Conservation (phyloP, 2,888 invertebrate genomes). For the Drosophila mulleri region DNA sequence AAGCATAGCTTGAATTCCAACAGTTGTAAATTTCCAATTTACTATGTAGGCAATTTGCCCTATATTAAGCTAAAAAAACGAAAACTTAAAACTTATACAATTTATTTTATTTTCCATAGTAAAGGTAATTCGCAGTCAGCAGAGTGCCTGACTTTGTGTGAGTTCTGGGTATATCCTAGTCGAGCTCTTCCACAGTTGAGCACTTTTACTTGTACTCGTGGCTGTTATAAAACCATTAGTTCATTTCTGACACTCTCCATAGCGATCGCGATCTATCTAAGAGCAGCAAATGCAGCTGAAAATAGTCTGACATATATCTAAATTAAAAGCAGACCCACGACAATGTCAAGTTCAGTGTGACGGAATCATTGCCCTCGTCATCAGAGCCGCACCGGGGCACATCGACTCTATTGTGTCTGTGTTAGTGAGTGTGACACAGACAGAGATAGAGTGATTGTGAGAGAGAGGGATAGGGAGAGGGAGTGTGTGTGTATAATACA, state of each 20-base stretch:
- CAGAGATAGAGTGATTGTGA: neutral
- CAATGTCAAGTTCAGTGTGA: conserved; percentile 82
- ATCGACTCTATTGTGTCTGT: conserved; percentile 9
- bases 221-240: conserved; percentile 50
- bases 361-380: conserved; percentile 49
- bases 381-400: conserved; percentile 33
- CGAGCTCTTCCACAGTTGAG: neutral
- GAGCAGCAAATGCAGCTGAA: conserved; percentile 45
- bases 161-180: neutral
- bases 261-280: conserved; percentile 38
- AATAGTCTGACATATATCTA: conserved; percentile 72
- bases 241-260: conserved; percentile 68
- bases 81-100: no score
- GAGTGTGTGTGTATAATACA: conserved; percentile 8
- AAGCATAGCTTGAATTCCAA: no score
- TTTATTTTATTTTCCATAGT: no score
- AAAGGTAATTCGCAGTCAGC: no score
- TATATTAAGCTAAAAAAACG: no score
- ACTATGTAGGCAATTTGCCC: no score
- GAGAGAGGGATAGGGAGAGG: neutral
- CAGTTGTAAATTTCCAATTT: no score
- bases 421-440: neutral
- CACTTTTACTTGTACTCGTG: neutral
- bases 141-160: neutral
- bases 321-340: conserved; percentile 61